These are phyloP conservation scores for Pomacea canaliculata DNA, from an alignment of 2,888 invertebrate genomes.

Conservation along the genomic window DNA sequence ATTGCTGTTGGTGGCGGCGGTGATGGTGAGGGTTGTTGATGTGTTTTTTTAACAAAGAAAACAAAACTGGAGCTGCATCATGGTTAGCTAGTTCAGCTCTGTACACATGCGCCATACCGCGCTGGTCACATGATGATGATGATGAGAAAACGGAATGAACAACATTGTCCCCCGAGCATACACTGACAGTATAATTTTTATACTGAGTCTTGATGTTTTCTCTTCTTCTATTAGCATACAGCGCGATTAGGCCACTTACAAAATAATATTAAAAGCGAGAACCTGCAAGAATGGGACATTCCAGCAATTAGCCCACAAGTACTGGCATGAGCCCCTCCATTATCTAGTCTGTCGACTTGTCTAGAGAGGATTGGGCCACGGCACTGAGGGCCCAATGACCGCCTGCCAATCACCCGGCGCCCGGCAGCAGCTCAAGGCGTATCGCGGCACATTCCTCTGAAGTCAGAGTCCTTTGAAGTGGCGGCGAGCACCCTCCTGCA, in stretches of 20 bases:
- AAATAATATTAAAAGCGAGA: neutral
- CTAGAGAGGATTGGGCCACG: neutral
- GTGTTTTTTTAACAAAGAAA: too few species aligned
- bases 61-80: too few species aligned
- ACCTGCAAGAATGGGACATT: neutral
- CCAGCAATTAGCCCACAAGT: conserved; percentile 13
- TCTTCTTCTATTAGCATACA: neutral
- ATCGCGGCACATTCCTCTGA: neutral
- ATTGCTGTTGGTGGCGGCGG: neutral
- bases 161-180: too few species aligned
- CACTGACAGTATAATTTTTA: too few species aligned
- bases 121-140: too few species aligned
- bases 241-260: neutral
- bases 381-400: neutral
- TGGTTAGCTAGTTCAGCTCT: too few species aligned
- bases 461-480: neutral
- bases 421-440: neutral
- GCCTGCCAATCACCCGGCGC: neutral
- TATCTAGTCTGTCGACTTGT: conserved; percentile 10
- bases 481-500: neutral
- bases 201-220: neutral
- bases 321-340: neutral
- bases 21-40: neutral
- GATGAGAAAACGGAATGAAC: too few species aligned
- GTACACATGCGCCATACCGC: too few species aligned